A percentile compares a stretch with the other conserved stretches of the same genome.
Conservation (phyloP, 2,888 invertebrate genomes). For the Andrena bucephala region DNA sequence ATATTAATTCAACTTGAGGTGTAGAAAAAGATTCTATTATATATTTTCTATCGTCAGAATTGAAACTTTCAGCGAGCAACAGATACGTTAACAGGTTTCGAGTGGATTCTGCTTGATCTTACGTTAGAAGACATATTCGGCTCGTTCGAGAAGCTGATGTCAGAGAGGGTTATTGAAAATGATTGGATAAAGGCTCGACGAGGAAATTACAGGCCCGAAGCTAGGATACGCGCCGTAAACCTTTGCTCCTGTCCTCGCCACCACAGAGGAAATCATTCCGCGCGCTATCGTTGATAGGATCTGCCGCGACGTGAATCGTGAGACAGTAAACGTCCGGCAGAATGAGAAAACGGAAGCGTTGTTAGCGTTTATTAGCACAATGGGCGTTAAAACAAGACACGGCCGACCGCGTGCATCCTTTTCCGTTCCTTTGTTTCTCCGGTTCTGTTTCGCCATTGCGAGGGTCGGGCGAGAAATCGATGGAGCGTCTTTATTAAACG, state of each 20-base stretch:
- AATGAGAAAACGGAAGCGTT: conserved; percentile 53
- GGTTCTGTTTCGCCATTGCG: background rate
- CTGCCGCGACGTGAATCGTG: conserved; percentile 30
- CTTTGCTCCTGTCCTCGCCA: background rate
- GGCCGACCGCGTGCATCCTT: conserved; percentile 5
- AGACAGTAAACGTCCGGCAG: conserved; percentile 37
- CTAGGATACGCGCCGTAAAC: background rate
- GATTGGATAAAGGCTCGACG: no score
- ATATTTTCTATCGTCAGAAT: no score
- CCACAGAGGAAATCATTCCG: conserved; percentile 4
- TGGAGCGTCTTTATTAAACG: background rate
- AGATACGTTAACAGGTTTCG: no score
- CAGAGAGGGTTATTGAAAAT: no score
- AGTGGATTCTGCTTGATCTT: no score
- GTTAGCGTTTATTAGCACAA: conserved; percentile 57
- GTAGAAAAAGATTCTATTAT: no score
- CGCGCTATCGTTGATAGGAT: conserved; percentile 29
- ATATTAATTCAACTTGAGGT: no score
- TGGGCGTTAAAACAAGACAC: conserved; percentile 44
- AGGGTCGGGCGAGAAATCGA: background rate
- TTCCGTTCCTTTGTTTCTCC: conserved; percentile 17
- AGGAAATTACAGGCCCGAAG: background rate
- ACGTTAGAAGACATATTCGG: no score
- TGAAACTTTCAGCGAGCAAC: no score
- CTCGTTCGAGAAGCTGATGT: no score